These are phyloP conservation scores for Hippocampus mohnikei DNA, from an alignment of 2,113 vertebrate genomes.

Conservation along the genomic window DNA sequence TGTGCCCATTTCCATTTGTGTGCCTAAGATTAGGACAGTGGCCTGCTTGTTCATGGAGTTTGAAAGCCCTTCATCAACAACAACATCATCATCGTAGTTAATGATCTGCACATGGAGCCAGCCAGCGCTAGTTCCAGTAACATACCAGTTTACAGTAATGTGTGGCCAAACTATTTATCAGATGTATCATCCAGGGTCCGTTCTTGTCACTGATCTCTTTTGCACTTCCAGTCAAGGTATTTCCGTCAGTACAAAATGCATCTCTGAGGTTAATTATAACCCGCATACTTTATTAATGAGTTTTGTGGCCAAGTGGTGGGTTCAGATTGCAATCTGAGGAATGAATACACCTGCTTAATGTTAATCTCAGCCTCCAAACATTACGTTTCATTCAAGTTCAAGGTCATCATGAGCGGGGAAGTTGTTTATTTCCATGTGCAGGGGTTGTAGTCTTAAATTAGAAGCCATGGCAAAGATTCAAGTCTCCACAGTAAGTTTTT, in stretches of 20 bases:
- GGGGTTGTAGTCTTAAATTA: slow-evolving; percentile 30
- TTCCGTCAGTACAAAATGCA: slow-evolving; percentile 14
- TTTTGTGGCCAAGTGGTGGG: slow-evolving; percentile 16
- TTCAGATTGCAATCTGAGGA: slow-evolving; percentile 32
- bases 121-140: slow-evolving; percentile 57
- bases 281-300: not conserved
- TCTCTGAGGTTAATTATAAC: slow-evolving; percentile 20
- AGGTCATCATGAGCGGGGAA: slow-evolving; percentile 7
- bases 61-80: slow-evolving; percentile 18
- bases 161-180: slow-evolving; percentile 54
- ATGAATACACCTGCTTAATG: slow-evolving; percentile 28
- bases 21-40: slow-evolving; percentile 34
- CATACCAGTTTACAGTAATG: slow-evolving; percentile 63
- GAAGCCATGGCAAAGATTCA: slow-evolving; percentile 30
- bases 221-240: slow-evolving; percentile 23
- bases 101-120: slow-evolving; percentile 60
- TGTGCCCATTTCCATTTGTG: slow-evolving; percentile 21
- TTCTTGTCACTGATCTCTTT: slow-evolving; percentile 27
- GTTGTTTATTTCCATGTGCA: slow-evolving; percentile 29
- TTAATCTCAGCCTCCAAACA: slow-evolving; percentile 11
- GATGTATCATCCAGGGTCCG: slow-evolving; percentile 50
- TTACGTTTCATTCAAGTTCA: slow-evolving; percentile 4
- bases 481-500: slow-evolving; percentile 20
- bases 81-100: slow-evolving; percentile 34
- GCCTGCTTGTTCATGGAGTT: slow-evolving; percentile 52